A percentile compares a stretch with the other conserved stretches of the same genome.
Evolutionary conservation across 2,888 invertebrate species (phyloP).

Genomic region (Drosophila falleni): DNA sequence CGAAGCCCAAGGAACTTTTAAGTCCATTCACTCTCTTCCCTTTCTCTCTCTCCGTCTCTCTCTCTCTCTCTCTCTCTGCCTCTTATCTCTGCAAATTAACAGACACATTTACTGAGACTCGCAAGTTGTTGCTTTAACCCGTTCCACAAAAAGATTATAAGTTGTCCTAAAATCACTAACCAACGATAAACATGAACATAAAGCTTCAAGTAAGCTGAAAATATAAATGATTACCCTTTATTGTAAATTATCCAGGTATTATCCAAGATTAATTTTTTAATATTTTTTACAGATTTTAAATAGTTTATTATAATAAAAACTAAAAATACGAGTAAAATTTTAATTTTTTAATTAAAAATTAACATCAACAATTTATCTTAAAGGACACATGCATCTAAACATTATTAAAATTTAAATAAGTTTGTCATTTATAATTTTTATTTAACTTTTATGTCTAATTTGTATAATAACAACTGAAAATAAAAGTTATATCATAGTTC

Average conservation of each 20-base stretch:
- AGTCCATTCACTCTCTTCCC: background rate
- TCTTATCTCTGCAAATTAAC: background rate
- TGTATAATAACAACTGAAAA: no score
- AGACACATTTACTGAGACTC: background rate
- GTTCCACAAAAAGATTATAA: background rate
- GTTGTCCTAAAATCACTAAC: background rate
- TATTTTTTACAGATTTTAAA: no score
- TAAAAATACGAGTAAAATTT: no score
- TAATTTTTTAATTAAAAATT: no score
- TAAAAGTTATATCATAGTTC: no score
- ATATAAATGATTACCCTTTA: background rate
- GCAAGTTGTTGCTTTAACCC: background rate
- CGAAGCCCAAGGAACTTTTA: constrained; percentile 5
- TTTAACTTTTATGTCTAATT: no score
- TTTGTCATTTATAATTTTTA: no score
- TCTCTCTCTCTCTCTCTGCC: background rate
- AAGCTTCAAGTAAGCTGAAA: background rate
- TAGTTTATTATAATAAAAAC: no score
- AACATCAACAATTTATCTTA: no score
- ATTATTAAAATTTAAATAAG: no score
- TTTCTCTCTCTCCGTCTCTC: background rate
- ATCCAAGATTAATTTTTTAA: no score
- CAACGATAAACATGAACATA: background rate
- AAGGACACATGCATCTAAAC: no score
- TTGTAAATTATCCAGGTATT: background rate